These are phyloP conservation scores for Chrysolina haemoptera DNA, from an alignment of 2,888 invertebrate species.

Conservation along the genomic window DNA sequence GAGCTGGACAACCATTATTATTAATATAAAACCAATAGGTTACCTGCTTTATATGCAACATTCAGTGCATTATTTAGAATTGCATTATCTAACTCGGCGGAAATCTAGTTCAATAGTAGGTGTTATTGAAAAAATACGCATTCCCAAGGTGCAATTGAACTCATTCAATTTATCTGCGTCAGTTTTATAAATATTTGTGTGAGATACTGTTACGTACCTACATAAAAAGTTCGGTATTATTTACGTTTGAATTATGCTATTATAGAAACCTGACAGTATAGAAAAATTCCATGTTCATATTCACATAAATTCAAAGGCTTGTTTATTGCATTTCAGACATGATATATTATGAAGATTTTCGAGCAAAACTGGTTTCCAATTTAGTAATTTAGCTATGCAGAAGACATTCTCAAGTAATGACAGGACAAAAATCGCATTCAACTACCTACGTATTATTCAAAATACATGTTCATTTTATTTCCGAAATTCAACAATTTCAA, in stretches of 20 bases:
- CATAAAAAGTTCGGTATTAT: not conserved
- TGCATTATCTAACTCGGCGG: slow-evolving; percentile 6
- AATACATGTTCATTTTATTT: too few relatives aligned
- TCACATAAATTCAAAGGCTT: slow-evolving; percentile 4
- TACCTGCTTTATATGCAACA: slow-evolving; percentile 16
- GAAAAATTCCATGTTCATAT: not conserved
- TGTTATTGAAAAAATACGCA: slow-evolving; percentile 9
- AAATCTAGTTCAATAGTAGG: slow-evolving; percentile 21
- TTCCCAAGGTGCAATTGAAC: not conserved
- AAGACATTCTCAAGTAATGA: too few relatives aligned
- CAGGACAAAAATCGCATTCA: too few relatives aligned
- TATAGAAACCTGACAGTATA: not conserved
- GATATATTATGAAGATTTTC: not conserved
- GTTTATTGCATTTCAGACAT: not conserved
- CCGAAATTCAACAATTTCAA: too few relatives aligned
- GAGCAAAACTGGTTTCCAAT: too few relatives aligned
- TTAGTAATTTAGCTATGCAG: too few relatives aligned
- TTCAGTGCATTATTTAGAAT: slow-evolving; percentile 7
- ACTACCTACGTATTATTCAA: too few relatives aligned
- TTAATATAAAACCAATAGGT: slow-evolving; percentile 19
- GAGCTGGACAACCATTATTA: slow-evolving; percentile 9
- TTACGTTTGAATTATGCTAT: not conserved
- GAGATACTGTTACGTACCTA: not conserved
- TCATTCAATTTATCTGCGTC: slow-evolving; percentile 1
- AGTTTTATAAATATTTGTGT: slow-evolving; percentile 8